Evolutionary conservation across 2,888 invertebrate genomes (phyloP), one percentile per base, ranked within the genome.

Genomic region (Phoronis australis): DNA sequence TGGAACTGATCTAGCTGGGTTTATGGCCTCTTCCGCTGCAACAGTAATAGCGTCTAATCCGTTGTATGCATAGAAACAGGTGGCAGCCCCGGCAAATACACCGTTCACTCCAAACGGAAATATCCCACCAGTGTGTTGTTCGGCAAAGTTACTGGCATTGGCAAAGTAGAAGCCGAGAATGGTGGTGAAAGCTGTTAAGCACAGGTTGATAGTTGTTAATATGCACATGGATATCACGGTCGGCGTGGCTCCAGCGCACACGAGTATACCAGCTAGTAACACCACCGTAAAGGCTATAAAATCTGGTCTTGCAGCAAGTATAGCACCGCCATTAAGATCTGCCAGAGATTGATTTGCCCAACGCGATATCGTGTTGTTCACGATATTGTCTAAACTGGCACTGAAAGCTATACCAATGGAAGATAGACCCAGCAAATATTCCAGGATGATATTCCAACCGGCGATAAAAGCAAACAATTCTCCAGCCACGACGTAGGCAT

Each of bases 101-200:
- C 73, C 73, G 6, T 55, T 50, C 18, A 68, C 45, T 1, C 71
- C 73, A 52, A 61, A 62, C 0, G 69, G 70, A 24, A 69, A 55
- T 50, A 71, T 71, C n/a, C 70, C 70, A 1, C 68, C 68, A 18
- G 59, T 54, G 3, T 54, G 56, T n/a, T n/a, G n/a, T n/a, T n/a
- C n/a, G n/a, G n/a, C n/a, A 92, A 93, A 93, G 68, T 93, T 92
- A 2, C 79, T 78, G 5, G 84, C 76, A 63, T 91, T 85, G 0
- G 91, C 90, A 68, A 88, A 88, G 71, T 85, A 86, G 67, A 90
- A 85, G 0, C 93, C 94, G 23, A 90, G 81, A 9, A 65, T 47
- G 23, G 73, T 66, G 24, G 77, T 71, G 42, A 78, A 66, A 4
- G 66, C 54, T n/a, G 78, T 66, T 22, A 77, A 68, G 3, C 59